Evolutionary conservation across 1,140 invertebrate species (phyloP).

Genomic region (Calliphora vicina): DNA sequence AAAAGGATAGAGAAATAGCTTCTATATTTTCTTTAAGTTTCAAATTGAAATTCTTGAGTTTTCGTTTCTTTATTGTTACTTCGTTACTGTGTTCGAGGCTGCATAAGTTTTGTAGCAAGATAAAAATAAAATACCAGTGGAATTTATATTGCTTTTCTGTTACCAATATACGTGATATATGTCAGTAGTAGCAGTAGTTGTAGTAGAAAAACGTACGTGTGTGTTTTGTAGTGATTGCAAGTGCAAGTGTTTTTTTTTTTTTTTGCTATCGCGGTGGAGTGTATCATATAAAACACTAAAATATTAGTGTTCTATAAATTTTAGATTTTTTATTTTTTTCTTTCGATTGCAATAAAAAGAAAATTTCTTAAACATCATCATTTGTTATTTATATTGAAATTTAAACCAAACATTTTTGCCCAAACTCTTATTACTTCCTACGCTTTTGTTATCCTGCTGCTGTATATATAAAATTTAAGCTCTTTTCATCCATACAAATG

Average conservation of each 20-base stretch:
- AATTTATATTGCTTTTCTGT: not conserved
- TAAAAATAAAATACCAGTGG: not conserved
- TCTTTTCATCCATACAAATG: not conserved
- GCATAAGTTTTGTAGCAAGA: not conserved
- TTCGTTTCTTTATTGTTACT: slow-evolving; percentile 4
- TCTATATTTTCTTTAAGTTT: not conserved
- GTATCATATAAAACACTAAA: not conserved
- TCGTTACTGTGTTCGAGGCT: not conserved
- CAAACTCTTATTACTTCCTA: not conserved
- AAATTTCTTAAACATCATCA: no score
- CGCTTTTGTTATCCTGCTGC: not conserved
- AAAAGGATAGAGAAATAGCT: not conserved
- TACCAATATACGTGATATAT: not conserved
- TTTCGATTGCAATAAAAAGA: not conserved
- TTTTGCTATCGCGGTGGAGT: no score
- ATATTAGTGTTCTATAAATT: not conserved
- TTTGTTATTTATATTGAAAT: not conserved
- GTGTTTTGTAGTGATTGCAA: not conserved
- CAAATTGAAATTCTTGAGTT: slow-evolving; percentile 5
- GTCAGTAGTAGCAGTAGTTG: not conserved
- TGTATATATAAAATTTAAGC: no score
- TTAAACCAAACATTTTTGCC: not conserved
- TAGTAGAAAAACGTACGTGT: not conserved
- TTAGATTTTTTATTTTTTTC: not conserved
- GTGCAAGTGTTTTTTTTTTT: not conserved